Evolutionary conservation across 2,888 invertebrate genomes (phyloP), one percentile per base, ranked within the genome.

Genomic region (Hydrotaea diabolus): DNA sequence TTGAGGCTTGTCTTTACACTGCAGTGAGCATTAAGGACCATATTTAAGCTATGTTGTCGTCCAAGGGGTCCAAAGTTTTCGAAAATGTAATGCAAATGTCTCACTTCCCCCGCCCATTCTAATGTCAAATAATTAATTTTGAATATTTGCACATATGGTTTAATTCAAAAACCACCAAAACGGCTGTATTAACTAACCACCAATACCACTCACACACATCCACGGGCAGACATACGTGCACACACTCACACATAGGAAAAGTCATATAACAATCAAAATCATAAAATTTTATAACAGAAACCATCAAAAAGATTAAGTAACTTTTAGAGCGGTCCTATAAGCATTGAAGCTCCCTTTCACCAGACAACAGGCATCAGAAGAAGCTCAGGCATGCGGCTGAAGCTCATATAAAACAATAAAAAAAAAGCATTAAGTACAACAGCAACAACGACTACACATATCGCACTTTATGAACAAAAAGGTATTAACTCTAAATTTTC

Each of bases 281-380:
- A 77, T 85, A 85, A 85, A 85, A 85, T 85, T 85, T 85, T 82
- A 85, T 62, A 82, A 79, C 85, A 77, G 71, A 82, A 85, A 77
- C 79, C 85, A 85, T 85, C 85, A 85, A 85, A 85, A 85, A 85
- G 85, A 85, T 85, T 85, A 85, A 85, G 82, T 82, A 85, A 85
- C 77, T 82, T 85, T n/a, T 85, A 82, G 79, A 66, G 75, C 75
- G 75, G 55, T 71, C 74, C n/a, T n/a, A 77, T 53, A 71, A 77
- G 74, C 77, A 80, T 83, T 17, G 36, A 78, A 57, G 21, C 57
- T 57, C 57, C n/a, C n/a, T n/a, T n/a, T n/a, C n/a, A n/a, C n/a
- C n/a, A n/a, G 23, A 11, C 57, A 43, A 43, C 36, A n/a, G n/a
- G 31, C 2, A 26, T 15, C 62, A 26, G 49, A 13, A 13, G 49